Conservation (phyloP, 1,140 invertebrate species). For the Venustaconcha ellipsiformis region DNA sequence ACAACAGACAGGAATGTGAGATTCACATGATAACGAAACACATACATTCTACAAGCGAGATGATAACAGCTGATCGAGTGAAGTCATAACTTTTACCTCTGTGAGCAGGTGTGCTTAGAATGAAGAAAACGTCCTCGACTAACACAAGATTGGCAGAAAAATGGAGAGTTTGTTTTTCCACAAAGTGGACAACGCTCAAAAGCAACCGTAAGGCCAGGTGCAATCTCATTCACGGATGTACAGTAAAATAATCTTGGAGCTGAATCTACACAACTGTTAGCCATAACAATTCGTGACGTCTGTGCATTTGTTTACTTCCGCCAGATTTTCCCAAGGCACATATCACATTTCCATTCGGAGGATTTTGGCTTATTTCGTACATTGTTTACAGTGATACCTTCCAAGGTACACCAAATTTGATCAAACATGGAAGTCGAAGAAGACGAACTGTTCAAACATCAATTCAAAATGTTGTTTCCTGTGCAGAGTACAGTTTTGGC, state of each 20-base stretch:
- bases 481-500: too few relatives aligned
- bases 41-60: neutral
- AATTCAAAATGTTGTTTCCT: too few relatives aligned
- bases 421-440: too few relatives aligned
- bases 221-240: conserved; percentile 27
- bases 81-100: conserved; percentile 19
- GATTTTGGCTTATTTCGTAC: too few relatives aligned
- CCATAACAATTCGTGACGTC: conserved; percentile 37
- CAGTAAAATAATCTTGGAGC: conserved; percentile 23
- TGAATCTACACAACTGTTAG: conserved; percentile 20
- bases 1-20: neutral
- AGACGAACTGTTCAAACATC: too few relatives aligned
- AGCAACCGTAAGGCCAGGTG: conserved; percentile 32
- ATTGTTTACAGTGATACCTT: too few relatives aligned
- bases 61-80: neutral
- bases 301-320: conserved; percentile 38
- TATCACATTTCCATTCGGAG: too few relatives aligned
- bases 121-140: conserved; percentile 34
- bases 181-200: conserved; percentile 47
- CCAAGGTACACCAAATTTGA: too few relatives aligned
- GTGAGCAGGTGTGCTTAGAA: conserved; percentile 29
- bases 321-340: conserved; percentile 3
- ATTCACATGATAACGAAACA: neutral
- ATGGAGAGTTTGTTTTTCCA: conserved; percentile 35
- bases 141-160: conserved; percentile 40